Percentiles rank a stretch among this genome's conserved stretches.
Conservation (phyloP, 2,797 vertebrate species). For the Sebastiscus tertius region DNA sequence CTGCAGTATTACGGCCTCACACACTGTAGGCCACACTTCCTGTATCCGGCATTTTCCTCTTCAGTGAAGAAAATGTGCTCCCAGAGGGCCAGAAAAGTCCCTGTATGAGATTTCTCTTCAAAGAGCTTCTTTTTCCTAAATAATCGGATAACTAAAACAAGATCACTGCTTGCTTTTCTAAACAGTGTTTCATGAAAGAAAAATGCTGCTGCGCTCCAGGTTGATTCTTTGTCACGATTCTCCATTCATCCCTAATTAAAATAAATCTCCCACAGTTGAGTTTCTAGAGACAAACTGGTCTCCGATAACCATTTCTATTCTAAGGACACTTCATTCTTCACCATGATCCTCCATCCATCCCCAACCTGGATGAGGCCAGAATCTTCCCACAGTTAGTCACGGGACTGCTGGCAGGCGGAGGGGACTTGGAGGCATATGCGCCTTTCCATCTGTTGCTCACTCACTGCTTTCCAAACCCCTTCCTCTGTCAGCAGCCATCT, state of each 20-base stretch:
- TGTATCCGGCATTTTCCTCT: slow-evolving; percentile 52
- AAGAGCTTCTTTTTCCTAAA: slow-evolving; percentile 28
- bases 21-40: slow-evolving; percentile 45
- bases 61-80: slow-evolving; percentile 50
- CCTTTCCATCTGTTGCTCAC: slow-evolving; percentile 85
- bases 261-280: slow-evolving; percentile 38
- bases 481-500: slow-evolving; percentile 86
- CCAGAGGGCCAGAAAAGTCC: slow-evolving; percentile 37
- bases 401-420: slow-evolving; percentile 83
- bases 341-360: slow-evolving; percentile 63
- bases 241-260: slow-evolving; percentile 50
- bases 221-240: slow-evolving; percentile 25
- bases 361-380: slow-evolving; percentile 73
- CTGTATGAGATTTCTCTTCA: slow-evolving; percentile 38
- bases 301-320: slow-evolving; percentile 60
- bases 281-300: slow-evolving; percentile 51
- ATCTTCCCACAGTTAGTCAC: slow-evolving; percentile 82
- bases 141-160: slow-evolving; percentile 40
- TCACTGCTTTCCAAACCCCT: slow-evolving; percentile 81
- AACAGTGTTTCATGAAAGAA: not conserved
- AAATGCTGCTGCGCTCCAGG: not conserved
- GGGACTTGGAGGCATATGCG: slow-evolving; percentile 83
- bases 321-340: slow-evolving; percentile 61
- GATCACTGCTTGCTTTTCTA: slow-evolving; percentile 18
- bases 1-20: slow-evolving; percentile 43